Evolutionary conservation across 2,113 vertebrate species (phyloP).

Genomic region (Callipepla californica): DNA sequence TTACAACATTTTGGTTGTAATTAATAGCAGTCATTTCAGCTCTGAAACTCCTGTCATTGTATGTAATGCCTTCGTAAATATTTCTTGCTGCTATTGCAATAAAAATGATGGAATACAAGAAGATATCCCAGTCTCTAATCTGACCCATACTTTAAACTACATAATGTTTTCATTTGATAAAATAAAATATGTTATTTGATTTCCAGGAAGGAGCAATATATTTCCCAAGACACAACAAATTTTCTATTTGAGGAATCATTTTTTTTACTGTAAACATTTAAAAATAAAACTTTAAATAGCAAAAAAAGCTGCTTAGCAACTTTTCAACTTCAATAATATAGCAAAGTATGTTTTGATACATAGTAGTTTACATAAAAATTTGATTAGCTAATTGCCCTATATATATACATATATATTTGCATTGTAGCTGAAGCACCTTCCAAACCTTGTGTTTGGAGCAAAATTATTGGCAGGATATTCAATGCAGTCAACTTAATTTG

Average conservation of each 20-base stretch:
- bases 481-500: background rate
- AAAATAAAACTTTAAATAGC: background rate
- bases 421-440: background rate
- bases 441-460: background rate
- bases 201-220: background rate
- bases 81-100: background rate
- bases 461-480: background rate
- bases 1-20: background rate
- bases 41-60: background rate
- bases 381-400: background rate
- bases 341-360: background rate
- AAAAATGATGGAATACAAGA: slow-evolving; percentile 6
- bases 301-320: background rate
- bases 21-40: background rate
- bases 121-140: background rate
- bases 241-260: background rate
- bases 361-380: background rate
- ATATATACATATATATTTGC: background rate
- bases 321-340: background rate
- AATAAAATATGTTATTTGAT: background rate
- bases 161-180: background rate
- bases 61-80: background rate
- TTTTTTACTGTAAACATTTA: background rate
- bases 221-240: background rate
- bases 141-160: background rate